These are phyloP conservation scores for Tinea pellionella DNA, from an alignment of 2,888 invertebrate species.

Conservation along the genomic window DNA sequence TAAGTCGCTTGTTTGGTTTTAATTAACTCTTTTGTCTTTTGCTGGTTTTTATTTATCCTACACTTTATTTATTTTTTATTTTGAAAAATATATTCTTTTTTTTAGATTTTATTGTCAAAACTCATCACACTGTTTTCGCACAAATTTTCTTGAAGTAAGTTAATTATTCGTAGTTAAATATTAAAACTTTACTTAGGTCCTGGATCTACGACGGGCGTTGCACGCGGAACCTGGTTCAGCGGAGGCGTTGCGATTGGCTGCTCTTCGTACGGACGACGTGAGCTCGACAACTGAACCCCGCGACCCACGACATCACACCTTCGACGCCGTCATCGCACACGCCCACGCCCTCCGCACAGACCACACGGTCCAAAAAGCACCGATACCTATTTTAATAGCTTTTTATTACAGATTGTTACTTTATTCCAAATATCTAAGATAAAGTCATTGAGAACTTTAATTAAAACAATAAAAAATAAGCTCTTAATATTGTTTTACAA, in stretches of 20 bases:
- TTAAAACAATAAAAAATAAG: too few relatives aligned
- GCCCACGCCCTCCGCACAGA: conserved; percentile 61
- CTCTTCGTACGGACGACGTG: conserved; percentile 65
- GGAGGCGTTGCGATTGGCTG: conserved; percentile 66
- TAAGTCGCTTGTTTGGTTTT: not conserved
- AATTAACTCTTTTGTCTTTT: not conserved
- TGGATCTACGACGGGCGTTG: conserved; percentile 83
- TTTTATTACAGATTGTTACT: conserved; percentile 8
- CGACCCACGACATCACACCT: conserved; percentile 63
- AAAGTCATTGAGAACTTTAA: too few relatives aligned
- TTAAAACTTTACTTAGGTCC: conserved; percentile 65
- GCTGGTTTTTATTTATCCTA: not conserved
- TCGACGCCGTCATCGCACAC: conserved; percentile 61
- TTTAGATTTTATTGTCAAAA: too few relatives aligned
- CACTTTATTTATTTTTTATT: not conserved
- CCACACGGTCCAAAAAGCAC: conserved; percentile 47
- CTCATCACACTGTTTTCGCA: not conserved
- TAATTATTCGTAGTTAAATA: not conserved
- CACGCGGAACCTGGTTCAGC: conserved; percentile 76
- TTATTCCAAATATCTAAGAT: not conserved
- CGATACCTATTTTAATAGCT: conserved; percentile 13
- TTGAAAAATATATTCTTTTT: too few relatives aligned
- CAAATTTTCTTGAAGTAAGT: not conserved
- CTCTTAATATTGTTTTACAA: not conserved
- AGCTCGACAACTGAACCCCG: conserved; percentile 41